These are phyloP conservation scores for Daboia siamensis DNA, from an alignment of 2,113 vertebrate genomes.

Conservation along the genomic window DNA sequence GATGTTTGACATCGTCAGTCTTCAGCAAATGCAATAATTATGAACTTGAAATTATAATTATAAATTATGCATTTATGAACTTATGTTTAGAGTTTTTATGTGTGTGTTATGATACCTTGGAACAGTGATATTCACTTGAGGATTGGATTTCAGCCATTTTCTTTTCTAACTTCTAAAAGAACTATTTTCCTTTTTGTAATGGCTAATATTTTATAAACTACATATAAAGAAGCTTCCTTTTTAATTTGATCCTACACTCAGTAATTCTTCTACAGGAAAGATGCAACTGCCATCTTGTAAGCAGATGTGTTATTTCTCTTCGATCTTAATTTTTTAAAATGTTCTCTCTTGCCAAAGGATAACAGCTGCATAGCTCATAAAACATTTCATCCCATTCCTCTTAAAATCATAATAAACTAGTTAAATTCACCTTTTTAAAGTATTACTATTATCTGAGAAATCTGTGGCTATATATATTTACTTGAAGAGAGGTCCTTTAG, in stretches of 20 bases:
- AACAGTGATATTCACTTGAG: neutral
- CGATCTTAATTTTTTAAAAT: constrained; percentile 45
- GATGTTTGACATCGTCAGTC: neutral
- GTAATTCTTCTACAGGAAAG: constrained; percentile 22
- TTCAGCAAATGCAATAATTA: neutral
- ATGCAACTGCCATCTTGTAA: constrained; percentile 29
- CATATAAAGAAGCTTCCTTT: neutral
- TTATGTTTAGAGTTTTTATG: neutral
- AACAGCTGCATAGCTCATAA: constrained; percentile 50
- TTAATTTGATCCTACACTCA: neutral
- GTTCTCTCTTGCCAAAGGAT: constrained; percentile 48
- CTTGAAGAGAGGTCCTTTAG: neutral
- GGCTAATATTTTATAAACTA: neutral
- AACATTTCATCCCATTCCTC: constrained; percentile 22
- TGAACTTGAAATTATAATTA: no score
- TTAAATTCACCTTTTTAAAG: neutral
- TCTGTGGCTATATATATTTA: no score
- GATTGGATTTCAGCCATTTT: neutral
- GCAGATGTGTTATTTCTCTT: constrained; percentile 48
- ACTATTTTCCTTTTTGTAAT: neutral
- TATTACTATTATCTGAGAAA: constrained; percentile 48
- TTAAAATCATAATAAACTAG: neutral
- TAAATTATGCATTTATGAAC: neutral
- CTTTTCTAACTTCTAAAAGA: neutral
- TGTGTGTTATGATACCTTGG: neutral